Base-by-base conservation (phyloP, 2,113 vertebrate species). In the Phocoena sinus region DNA sequence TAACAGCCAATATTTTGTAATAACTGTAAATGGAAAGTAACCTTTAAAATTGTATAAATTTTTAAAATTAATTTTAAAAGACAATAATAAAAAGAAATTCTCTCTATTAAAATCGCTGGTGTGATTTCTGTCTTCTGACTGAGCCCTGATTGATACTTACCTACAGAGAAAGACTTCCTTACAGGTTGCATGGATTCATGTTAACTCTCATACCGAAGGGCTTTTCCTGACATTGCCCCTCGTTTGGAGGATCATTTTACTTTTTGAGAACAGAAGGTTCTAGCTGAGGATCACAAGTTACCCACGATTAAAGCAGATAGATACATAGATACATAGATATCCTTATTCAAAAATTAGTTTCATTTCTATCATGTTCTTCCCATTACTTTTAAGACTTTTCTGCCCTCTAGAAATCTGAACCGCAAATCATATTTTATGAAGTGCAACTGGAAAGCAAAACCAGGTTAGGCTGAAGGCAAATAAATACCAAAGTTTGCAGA, bases 401-500 rank as follows among this genome's bases (percentile, higher is more conserved):
- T 76, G 65, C 31, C 60, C 87, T 96, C 67, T 76, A 76, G 47
- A 96, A 68, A 95, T 7, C 17, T 47, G 18, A 93, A 93, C 77
- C 8, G 65, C 73, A 63, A 93, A 82, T 47, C 33, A 56, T 80
- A 91, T 58, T 96, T 96, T 81, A 91, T 77, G 12, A 94, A 60
- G 20, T 60, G 23, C 36, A 36, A 36, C 12, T 67, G 58, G 63
- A 96, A 97, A 95, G 89, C 93, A 77, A 94, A 96, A 47, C 13
- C 50, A 96, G 77, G 68, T 79, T 67, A 96, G 71, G 81, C 68
- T 76, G 76, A 33, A 36, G 4, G 21, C 15, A n/a, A 95, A 88
- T 62, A 94, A 96, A 90, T 21, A 73, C 38, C 36, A 79, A 95
- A 88, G 18, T 79, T 94, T 95, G 62, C 86, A 73, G 63, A 87